Evolutionary conservation across 2,797 vertebrate species (phyloP).

Genomic region (Hydrophis major): DNA sequence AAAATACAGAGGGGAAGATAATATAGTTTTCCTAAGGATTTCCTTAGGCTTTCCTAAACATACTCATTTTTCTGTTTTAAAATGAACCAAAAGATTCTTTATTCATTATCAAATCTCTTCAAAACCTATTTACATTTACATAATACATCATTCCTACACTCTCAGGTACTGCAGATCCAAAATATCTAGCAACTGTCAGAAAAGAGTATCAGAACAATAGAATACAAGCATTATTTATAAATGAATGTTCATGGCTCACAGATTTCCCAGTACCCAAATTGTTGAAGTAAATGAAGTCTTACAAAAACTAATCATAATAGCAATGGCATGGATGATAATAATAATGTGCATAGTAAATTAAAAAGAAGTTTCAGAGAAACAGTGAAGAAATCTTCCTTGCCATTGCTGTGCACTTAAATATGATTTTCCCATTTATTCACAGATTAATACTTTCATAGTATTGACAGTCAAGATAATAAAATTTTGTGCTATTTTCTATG

Average conservation of each 20-base stretch:
- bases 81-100: background rate
- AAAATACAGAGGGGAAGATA: background rate
- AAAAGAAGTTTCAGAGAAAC: slow-evolving; percentile 13
- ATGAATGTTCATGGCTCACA: background rate
- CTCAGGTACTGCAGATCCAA: background rate
- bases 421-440: slow-evolving; percentile 33
- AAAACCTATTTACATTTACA: slow-evolving; percentile 18
- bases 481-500: slow-evolving; percentile 18
- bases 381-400: background rate
- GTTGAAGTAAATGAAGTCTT: slow-evolving; percentile 7
- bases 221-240: slow-evolving; percentile 24
- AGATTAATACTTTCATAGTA: slow-evolving; percentile 22
- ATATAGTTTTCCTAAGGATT: background rate
- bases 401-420: slow-evolving; percentile 18
- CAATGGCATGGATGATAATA: background rate
- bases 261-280: background rate
- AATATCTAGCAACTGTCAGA: slow-evolving; percentile 5
- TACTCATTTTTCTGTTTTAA: background rate
- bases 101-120: slow-evolving; percentile 1
- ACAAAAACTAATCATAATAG: slow-evolving; percentile 8
- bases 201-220: background rate
- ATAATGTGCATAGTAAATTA: slow-evolving; percentile 16
- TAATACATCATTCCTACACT: background rate
- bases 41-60: background rate
- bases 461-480: slow-evolving; percentile 22